Conservation (phyloP, 2,888 invertebrate species). For the Andrena marginata region DNA sequence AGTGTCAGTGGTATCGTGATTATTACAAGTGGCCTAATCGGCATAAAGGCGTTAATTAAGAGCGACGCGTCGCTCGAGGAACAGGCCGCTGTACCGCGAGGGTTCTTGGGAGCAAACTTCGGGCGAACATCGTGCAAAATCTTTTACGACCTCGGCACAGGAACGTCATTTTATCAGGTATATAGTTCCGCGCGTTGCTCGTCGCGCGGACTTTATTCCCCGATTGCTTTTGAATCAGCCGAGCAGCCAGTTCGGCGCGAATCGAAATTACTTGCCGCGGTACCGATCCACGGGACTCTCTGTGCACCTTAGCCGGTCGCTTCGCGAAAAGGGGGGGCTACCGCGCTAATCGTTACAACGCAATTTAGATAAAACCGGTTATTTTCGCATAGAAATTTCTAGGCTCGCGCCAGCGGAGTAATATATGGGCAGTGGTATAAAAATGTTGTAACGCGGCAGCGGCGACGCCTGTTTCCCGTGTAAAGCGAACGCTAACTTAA, state of each 20-base stretch:
- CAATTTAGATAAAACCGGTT: slow-evolving; percentile 58
- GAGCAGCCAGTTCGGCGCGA: background rate
- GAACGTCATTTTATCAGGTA: background rate
- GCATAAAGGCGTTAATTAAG: slow-evolving; percentile 68
- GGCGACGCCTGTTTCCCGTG: slow-evolving; percentile 42
- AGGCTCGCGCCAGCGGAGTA: background rate
- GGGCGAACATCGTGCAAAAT: background rate
- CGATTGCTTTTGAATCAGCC: slow-evolving; percentile 18
- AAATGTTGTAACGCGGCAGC: slow-evolving; percentile 29
- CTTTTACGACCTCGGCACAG: background rate
- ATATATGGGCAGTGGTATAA: slow-evolving; percentile 29
- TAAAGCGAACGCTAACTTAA: slow-evolving; percentile 41
- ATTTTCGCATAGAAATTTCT: slow-evolving; percentile 41
- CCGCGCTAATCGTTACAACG: slow-evolving; percentile 45
- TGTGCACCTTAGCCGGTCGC: too few relatives aligned
- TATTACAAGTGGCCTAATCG: slow-evolving; percentile 67
- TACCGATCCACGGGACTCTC: background rate
- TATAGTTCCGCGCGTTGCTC: background rate
- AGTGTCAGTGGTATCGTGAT: slow-evolving; percentile 65
- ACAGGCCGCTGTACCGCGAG: background rate
- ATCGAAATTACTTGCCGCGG: slow-evolving; percentile 16
- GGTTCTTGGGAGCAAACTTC: background rate
- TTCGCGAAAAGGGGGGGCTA: background rate
- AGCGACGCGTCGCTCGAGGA: slow-evolving; percentile 42
- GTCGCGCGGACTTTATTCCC: slow-evolving; percentile 11